phyloP scores from a whole-genome alignment of 2,888 invertebrate species.

The Vanessa cardui region DNA sequence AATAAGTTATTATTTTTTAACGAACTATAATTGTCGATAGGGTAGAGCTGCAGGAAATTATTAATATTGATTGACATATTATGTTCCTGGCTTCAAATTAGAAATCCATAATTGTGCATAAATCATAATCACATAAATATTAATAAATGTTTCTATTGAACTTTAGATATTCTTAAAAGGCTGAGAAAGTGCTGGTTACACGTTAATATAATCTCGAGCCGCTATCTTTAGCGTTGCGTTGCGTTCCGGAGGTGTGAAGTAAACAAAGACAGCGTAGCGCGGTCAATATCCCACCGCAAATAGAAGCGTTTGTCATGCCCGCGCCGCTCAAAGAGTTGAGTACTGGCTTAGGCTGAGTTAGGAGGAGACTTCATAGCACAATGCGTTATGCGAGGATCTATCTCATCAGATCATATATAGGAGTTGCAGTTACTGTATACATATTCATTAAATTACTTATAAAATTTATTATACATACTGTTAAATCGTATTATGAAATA shows the following conservation, averaged over 20 bases:
- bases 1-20: too few species aligned
- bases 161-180: slow-evolving; percentile 7
- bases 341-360: slow-evolving; percentile 1
- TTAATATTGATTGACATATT: too few species aligned
- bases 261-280: slow-evolving; percentile 64
- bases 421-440: too few species aligned
- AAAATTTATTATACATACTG: too few species aligned
- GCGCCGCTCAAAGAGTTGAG: slow-evolving; percentile 32
- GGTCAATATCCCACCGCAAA: slow-evolving; percentile 77
- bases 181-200: slow-evolving; percentile 15
- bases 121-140: too few species aligned
- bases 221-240: slow-evolving; percentile 67
- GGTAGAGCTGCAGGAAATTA: too few species aligned
- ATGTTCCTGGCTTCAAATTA: too few species aligned
- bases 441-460: too few species aligned
- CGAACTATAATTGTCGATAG: not conserved
- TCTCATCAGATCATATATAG: too few species aligned
- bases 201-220: slow-evolving; percentile 18
- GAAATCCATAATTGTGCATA: too few species aligned
- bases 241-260: slow-evolving; percentile 62
- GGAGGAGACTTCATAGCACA: not conserved
- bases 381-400: not conserved
- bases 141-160: slow-evolving; percentile 2
- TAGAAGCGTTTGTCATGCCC: slow-evolving; percentile 50
- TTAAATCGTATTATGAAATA: too few species aligned